Percentiles rank a stretch among this genome's conserved stretches.
Evolutionary conservation across 2,888 invertebrate species (phyloP).

Genomic region (Nemotelus pantherinus): DNA sequence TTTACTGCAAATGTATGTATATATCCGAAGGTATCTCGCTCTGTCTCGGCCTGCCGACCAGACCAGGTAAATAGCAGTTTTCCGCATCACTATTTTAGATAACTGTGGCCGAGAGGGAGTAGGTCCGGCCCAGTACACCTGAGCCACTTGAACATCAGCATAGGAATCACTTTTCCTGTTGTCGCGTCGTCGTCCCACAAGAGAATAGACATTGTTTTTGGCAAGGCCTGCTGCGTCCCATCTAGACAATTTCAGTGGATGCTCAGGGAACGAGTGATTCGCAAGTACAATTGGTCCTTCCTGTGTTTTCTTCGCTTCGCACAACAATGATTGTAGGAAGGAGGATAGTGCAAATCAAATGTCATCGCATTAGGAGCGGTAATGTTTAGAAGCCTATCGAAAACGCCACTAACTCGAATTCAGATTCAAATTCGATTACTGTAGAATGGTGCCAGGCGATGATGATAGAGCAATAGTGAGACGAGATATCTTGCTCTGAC

Average conservation of each 20-base stretch:
- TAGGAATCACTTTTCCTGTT: constrained; percentile 3
- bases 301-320: constrained; percentile 4
- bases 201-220: neutral
- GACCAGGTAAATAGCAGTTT: constrained; percentile 16
- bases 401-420: constrained; percentile 21
- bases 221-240: constrained; percentile 9
- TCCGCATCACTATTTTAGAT: constrained; percentile 32
- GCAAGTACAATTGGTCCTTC: no score
- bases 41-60: neutral
- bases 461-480: neutral
- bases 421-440: neutral
- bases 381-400: constrained; percentile 41
- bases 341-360: constrained; percentile 38
- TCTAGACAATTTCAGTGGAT: neutral
- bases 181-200: neutral
- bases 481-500: constrained; percentile 28
- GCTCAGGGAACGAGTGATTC: no score
- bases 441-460: no score
- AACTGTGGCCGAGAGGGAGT: constrained; percentile 7
- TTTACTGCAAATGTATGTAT: constrained; percentile 16
- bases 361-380: constrained; percentile 36
- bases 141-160: neutral
- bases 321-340: neutral
- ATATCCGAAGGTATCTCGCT: constrained; percentile 29
- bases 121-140: constrained; percentile 13